Percentiles rank a stretch among this genome's conserved stretches.
These are phyloP conservation scores for Palaemon carinicauda DNA, from an alignment of 1,140 invertebrate genomes.

Conservation along the genomic window DNA sequence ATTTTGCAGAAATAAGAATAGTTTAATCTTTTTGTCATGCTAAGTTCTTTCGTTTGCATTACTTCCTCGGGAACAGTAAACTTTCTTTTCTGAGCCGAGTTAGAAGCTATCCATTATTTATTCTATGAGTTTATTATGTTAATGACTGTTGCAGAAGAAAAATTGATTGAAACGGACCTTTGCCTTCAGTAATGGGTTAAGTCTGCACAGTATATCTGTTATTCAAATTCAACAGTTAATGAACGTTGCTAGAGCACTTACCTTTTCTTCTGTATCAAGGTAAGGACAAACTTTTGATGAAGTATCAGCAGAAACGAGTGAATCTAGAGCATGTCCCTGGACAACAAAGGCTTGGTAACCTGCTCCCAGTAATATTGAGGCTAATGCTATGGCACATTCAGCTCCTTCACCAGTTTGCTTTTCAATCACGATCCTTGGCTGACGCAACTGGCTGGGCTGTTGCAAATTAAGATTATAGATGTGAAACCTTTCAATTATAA, in stretches of 20 bases:
- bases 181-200: background rate
- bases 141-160: no score
- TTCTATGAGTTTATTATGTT: no score
- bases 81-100: no score
- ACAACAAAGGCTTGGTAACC: constrained; percentile 49
- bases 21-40: background rate
- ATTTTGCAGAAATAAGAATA: background rate
- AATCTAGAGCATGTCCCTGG: constrained; percentile 21
- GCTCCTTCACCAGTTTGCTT: constrained; percentile 19
- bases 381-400: constrained; percentile 37
- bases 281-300: constrained; percentile 35
- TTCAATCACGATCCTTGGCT: constrained; percentile 6
- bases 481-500: background rate
- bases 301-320: constrained; percentile 38
- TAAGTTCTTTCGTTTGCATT: no score
- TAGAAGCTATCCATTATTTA: no score
- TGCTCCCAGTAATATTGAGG: constrained; percentile 30
- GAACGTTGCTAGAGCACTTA: background rate
- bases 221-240: no score
- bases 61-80: no score
- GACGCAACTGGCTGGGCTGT: constrained; percentile 18
- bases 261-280: background rate
- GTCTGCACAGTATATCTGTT: background rate
- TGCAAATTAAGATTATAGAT: background rate
- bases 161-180: no score